Conservation (phyloP, 2,113 vertebrate species). For the Sardina pilchardus region DNA sequence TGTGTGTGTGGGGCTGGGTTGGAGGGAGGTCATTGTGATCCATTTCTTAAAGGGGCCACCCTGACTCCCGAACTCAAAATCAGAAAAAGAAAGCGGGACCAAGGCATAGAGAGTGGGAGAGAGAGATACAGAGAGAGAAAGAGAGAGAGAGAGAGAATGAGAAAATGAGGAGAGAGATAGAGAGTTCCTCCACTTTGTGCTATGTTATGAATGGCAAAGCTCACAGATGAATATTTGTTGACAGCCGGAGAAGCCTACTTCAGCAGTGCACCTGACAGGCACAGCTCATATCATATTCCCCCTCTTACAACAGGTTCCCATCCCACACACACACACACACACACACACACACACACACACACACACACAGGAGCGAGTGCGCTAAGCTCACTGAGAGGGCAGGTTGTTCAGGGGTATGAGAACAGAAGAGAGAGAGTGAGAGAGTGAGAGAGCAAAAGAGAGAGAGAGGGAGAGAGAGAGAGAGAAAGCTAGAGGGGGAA, state of each 20-base stretch:
- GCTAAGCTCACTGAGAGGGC: neutral
- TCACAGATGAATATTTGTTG: constrained; percentile 20
- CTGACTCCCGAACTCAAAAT: neutral
- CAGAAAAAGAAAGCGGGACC: neutral
- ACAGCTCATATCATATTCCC: neutral
- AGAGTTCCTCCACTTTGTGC: neutral
- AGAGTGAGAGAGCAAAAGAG: neutral
- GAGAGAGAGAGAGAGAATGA: neutral
- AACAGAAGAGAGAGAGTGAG: constrained; percentile 28
- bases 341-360: neutral
- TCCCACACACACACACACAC: neutral
- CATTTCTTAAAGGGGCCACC: constrained; percentile 21
- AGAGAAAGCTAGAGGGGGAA: constrained; percentile 12
- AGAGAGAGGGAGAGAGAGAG: constrained; percentile 4
- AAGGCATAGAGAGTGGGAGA: neutral
- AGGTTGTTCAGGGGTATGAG: neutral
- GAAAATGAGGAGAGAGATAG: neutral
- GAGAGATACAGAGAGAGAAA: neutral
- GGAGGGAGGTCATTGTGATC: constrained; percentile 12
- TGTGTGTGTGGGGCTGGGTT: constrained; percentile 23
- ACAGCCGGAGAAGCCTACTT: neutral
- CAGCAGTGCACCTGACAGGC: neutral
- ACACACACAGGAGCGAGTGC: neutral
- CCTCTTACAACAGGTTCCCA: neutral
- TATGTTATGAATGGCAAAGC: neutral